phyloP scores from a whole-genome alignment of 2,797 vertebrate genomes.

The Schizothorax lantsangensis region DNA sequence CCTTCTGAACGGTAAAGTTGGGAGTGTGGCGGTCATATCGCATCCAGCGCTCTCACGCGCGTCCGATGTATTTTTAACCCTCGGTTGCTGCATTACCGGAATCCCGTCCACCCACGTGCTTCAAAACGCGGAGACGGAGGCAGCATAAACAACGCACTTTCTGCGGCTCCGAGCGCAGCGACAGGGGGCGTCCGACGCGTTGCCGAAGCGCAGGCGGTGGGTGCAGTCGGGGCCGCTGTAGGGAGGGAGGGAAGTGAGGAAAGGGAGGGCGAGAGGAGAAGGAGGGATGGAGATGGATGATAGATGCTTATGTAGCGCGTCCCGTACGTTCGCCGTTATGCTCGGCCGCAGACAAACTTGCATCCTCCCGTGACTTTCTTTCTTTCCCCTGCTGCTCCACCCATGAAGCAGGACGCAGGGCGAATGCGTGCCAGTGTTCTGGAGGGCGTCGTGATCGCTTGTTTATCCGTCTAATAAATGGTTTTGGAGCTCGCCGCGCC shows the following conservation, averaged over 20 bases:
- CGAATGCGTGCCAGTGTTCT: constrained; percentile 40
- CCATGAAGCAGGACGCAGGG: constrained; percentile 48
- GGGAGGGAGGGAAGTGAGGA: constrained; percentile 61
- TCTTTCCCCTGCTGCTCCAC: constrained; percentile 32
- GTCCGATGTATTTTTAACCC: constrained; percentile 40
- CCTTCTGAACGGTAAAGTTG: not conserved
- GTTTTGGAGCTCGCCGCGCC: constrained; percentile 68
- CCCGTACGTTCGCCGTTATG: constrained; percentile 54
- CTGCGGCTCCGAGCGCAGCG: constrained; percentile 49
- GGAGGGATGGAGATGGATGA: constrained; percentile 51
- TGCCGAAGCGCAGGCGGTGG: constrained; percentile 66
- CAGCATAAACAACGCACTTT: constrained; percentile 42
- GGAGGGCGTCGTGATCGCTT: constrained; percentile 59
- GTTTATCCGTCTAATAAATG: constrained; percentile 64
- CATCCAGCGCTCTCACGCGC: not conserved
- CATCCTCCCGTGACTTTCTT: constrained; percentile 41
- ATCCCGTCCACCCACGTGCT: constrained; percentile 52
- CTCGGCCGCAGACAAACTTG: constrained; percentile 48
- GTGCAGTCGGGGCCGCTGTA: constrained; percentile 62
- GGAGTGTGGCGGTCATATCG: not conserved
- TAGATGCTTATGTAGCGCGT: constrained; percentile 54
- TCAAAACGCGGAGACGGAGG: constrained; percentile 18
- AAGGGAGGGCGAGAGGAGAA: constrained; percentile 42
- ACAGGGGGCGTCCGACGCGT: constrained; percentile 65
- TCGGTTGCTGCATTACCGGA: constrained; percentile 43